Conservation (phyloP, 2,797 vertebrate genomes). For the Rallus crepitans region DNA sequence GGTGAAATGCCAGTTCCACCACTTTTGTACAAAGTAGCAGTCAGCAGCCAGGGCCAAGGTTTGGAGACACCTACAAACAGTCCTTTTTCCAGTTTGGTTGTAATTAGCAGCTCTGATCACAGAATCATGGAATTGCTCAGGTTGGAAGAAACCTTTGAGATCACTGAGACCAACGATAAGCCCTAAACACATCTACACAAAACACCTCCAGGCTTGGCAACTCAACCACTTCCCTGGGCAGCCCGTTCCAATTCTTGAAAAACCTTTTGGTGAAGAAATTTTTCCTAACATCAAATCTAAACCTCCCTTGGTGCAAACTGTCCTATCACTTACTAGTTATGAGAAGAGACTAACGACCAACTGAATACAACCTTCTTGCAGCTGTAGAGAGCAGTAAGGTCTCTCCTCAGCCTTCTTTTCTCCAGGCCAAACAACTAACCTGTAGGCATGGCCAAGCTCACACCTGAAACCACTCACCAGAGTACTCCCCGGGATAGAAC, state of each 20-base stretch:
- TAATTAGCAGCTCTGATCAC: neutral
- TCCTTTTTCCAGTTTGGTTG: neutral
- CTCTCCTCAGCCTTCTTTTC: neutral
- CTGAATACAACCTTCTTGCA: neutral
- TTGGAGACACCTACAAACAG: neutral
- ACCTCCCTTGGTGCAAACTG: neutral
- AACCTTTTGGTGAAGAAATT: fast-evolving
- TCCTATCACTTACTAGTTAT: neutral
- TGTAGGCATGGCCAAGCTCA: neutral
- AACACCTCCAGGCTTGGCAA: no score
- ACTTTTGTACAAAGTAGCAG: neutral
- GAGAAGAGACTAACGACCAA: neutral
- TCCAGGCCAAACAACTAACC: neutral
- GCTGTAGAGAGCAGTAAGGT: neutral
- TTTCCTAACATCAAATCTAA: neutral
- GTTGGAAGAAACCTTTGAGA: neutral
- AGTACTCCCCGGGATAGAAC: neutral
- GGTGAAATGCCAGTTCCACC: neutral
- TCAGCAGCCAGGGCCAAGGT: neutral
- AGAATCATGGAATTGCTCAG: neutral
- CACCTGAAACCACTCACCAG: neutral
- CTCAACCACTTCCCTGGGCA: neutral
- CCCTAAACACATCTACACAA: no score
- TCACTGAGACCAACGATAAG: neutral
- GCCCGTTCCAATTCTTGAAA: neutral